Conservation (phyloP, 2,888 invertebrate genomes). For the Apocheima hispidaria region DNA sequence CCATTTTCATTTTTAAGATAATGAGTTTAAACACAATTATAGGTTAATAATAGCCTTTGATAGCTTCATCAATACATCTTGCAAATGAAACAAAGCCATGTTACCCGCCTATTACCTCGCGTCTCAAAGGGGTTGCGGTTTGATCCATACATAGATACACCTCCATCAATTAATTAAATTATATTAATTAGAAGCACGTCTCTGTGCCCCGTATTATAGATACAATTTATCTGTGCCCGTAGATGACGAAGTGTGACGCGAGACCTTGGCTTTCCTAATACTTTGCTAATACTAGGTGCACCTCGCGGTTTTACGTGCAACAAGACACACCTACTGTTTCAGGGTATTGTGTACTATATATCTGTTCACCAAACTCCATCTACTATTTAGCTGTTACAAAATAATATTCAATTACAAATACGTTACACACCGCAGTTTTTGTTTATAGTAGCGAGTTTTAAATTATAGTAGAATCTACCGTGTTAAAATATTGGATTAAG, state of each 20-base stretch:
- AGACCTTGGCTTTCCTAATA: conserved; percentile 20
- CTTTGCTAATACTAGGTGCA: neutral
- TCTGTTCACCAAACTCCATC: too few relatives aligned
- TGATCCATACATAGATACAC: conserved; percentile 8
- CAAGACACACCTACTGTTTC: too few relatives aligned
- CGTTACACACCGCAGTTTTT: too few relatives aligned
- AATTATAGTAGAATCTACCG: too few relatives aligned
- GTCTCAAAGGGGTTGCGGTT: conserved; percentile 21
- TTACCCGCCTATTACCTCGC: neutral
- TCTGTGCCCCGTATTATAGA: neutral
- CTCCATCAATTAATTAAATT: conserved; percentile 28
- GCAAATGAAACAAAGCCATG: conserved; percentile 13
- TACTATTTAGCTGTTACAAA: too few relatives aligned
- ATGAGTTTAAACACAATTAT: neutral
- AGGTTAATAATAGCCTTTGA: neutral
- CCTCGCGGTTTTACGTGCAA: neutral
- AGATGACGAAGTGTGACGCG: conserved; percentile 20
- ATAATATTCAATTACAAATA: too few relatives aligned
- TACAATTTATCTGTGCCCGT: neutral
- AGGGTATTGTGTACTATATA: too few relatives aligned
- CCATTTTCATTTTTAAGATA: too few relatives aligned
- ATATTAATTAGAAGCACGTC: conserved; percentile 29
- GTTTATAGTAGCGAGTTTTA: too few relatives aligned
- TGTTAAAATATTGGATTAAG: neutral
- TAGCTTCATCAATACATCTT: neutral